Evolutionary conservation across 2,888 invertebrate species (phyloP).

Genomic region (Brachypterus glaber): DNA sequence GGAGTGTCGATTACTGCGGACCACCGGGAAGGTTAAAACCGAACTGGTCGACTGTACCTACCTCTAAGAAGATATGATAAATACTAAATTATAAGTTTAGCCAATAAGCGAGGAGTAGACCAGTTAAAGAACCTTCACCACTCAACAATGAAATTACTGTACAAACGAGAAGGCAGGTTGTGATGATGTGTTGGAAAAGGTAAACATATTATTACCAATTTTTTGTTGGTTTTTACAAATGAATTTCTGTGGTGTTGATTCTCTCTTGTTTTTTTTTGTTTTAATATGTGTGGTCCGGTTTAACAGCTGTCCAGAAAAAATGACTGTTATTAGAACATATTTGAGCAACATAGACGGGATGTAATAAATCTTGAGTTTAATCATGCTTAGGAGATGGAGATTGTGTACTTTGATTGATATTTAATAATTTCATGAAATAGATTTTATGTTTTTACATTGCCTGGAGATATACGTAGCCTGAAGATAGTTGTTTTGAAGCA

Average conservation of each 20-base stretch:
- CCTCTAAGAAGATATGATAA: slow-evolving; percentile 34
- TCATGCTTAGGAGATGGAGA: too few relatives aligned
- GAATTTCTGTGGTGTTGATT: not conserved
- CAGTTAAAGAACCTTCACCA: not conserved
- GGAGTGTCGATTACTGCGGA: not conserved
- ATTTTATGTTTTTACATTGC: too few relatives aligned
- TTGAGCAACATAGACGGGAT: slow-evolving; percentile 4
- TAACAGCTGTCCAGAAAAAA: not conserved
- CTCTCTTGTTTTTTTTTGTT: not conserved
- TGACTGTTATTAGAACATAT: not conserved
- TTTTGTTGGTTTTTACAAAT: slow-evolving; percentile 7
- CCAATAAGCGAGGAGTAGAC: not conserved
- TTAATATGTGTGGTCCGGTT: not conserved
- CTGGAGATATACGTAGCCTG: too few relatives aligned
- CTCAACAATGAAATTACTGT: not conserved
- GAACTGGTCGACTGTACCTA: slow-evolving; percentile 32
- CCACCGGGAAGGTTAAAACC: not conserved
- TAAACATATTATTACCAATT: slow-evolving; percentile 26
- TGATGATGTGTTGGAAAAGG: slow-evolving; percentile 23
- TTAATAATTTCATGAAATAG: too few relatives aligned
- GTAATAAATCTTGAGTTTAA: too few relatives aligned
- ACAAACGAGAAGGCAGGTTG: slow-evolving; percentile 16
- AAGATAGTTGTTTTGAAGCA: too few relatives aligned
- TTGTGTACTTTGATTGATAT: too few relatives aligned
- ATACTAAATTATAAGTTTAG: slow-evolving; percentile 32